Base-by-base conservation (phyloP, 2,113 vertebrate species). In the Pygoscelis antarcticus region DNA sequence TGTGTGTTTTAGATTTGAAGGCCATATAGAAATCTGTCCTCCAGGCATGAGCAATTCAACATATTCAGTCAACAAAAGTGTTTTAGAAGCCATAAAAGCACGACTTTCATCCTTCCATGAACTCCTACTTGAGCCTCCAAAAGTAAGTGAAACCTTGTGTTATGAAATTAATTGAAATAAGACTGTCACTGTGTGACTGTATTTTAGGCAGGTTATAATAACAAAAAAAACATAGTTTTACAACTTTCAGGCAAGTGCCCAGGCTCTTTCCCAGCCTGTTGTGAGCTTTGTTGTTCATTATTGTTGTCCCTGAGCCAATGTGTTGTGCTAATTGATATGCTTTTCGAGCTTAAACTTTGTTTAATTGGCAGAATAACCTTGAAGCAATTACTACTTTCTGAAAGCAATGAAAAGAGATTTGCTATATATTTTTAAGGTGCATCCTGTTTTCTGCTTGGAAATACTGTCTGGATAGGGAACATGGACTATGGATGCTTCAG, bases 81-180 rank as follows among this genome's bases (percentile, higher is more conserved):
- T 99, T 94, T 97, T 99, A 92, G 99, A 99, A 98, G 99, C 99
- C 75, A 99, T 99, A 97, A 99, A 98, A 98, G 98, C 99, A 89
- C 95, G 99, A 96, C 99, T 99, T 80, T 98, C 99, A 91, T 99
- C 99, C 96, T 99, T 99, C 96, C 99, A 99, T 90, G 99, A 99
- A 95, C 99, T 99, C 92, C 98, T 99, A 23, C 98, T 99, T 68
- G 99, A 99, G 94, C 99, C 99, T 60, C 99, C 99, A 93, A 99
- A 99, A 99, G 99, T 99, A 98, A 95, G 97, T 74, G 61, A 89
- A 92, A 74, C 36, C 12, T 89, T 32, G 3, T 32, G 38, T 86
- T 83, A 42, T 44, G 29, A 34, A 58, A 62, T 81, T 36, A 86
- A 77, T 36, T 68, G 32, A 61, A 92, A 36, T 20, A 70, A 49